Evolutionary conservation across 2,797 vertebrate species (phyloP), one percentile per base, ranked within the genome.

Genomic region (Chrosomus eos): DNA sequence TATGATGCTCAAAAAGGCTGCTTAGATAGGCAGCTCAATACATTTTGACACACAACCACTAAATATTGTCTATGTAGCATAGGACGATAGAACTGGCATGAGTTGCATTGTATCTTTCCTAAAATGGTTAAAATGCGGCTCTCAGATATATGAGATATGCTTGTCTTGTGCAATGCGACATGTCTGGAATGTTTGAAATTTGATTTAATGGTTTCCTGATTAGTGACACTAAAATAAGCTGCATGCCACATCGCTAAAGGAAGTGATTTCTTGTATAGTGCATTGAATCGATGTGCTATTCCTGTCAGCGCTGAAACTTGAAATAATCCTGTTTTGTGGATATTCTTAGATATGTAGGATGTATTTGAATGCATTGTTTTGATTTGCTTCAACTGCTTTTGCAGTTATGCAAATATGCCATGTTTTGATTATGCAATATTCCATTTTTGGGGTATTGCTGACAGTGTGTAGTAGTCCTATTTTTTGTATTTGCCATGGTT

Each of bases 151-250:
- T 26, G 78, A 55, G 73, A 85, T 58, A 23, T 64, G 88, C 83
- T 85, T 89, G 83, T 87, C 83, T 87, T 89, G 86, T 87, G 86
- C 83, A 73, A 16, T n/a, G 14, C 31, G 45, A 31, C 23, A 13
- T 76, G 23, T 67, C 53, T 86, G 82, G 74, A 80, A 86, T 88
- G 84, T 82, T 28, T 60, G 23, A 36, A 72, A 83, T 68, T 19
- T 55, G 86, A 79, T 78, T 66, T 45, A 38, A 43, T 28, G 62
- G 4, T 84, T 38, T 7, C 73, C 53, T 80, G 68, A 71, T 53
- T 55, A 48, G 66, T 76, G 43, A 51, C 62, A 80, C 21, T 64
- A n/a, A 38, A 23, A 53, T 36, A 19, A 80, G 28, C 26, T 43
- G 73, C 82, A 83, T 68, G 73, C 38, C 58, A 79, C 76, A 14